Evolutionary conservation across 2,888 invertebrate species (phyloP).

Genomic region (Troides oblongomaculatus): DNA sequence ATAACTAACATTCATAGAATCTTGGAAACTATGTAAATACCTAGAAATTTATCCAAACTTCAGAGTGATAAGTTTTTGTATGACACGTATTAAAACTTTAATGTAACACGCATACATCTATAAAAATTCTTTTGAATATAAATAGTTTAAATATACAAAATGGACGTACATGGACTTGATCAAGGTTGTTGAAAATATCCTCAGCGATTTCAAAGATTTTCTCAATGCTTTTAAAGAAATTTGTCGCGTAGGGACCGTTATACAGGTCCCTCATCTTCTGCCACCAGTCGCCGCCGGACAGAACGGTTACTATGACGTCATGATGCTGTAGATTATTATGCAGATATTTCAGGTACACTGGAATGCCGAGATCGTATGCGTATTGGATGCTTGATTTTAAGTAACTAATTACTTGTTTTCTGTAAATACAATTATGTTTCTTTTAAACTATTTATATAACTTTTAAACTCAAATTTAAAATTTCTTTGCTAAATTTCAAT

Average conservation of each 20-base stretch:
- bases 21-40: too few relatives aligned
- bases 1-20: too few relatives aligned
- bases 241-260: constrained; percentile 50
- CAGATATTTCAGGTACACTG: constrained; percentile 64
- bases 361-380: constrained; percentile 61
- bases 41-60: too few relatives aligned
- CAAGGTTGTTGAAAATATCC: constrained; percentile 61
- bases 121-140: too few relatives aligned
- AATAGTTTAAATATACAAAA: not conserved
- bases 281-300: constrained; percentile 71
- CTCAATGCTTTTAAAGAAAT: constrained; percentile 59
- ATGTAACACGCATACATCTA: too few relatives aligned
- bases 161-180: constrained; percentile 66
- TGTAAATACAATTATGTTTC: constrained; percentile 39
- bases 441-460: too few relatives aligned
- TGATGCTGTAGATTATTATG: constrained; percentile 61
- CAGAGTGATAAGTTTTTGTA: too few relatives aligned
- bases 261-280: constrained; percentile 50
- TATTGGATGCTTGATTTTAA: constrained; percentile 55
- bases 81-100: too few relatives aligned
- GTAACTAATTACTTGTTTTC: constrained; percentile 48
- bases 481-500: too few relatives aligned
- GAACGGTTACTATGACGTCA: constrained; percentile 56
- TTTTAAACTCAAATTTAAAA: too few relatives aligned
- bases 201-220: constrained; percentile 58